Conservation (phyloP, 2,113 vertebrate genomes). For the Callaeas wilsoni region DNA sequence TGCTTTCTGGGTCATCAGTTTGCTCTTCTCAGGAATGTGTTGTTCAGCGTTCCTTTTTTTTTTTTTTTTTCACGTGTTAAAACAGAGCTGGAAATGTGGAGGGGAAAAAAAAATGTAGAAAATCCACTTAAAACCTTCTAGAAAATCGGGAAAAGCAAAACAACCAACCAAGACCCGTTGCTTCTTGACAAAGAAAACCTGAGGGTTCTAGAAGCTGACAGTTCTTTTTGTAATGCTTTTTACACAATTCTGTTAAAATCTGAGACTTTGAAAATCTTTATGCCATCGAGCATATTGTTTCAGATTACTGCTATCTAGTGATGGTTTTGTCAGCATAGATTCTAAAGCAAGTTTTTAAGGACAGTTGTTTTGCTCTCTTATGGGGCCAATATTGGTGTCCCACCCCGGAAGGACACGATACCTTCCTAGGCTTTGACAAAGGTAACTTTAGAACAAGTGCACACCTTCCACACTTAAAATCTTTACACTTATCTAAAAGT, state of each 20-base stretch:
- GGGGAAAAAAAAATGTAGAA: not conserved
- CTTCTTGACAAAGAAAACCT: not conserved
- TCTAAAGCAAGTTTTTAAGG: not conserved
- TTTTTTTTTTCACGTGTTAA: not conserved
- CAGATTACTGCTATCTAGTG: not conserved
- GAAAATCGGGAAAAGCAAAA: not conserved
- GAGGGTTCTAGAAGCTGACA: not conserved
- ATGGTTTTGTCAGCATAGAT: not conserved
- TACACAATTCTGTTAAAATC: not conserved
- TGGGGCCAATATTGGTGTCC: not conserved
- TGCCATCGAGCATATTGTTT: not conserved
- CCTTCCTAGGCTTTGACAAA: not conserved
- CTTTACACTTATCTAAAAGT: not conserved
- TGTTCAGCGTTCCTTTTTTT: not conserved
- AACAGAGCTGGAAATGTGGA: not conserved
- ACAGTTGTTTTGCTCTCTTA: not conserved
- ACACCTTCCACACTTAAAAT: not conserved
- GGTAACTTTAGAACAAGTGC: not conserved
- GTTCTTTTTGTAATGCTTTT: not conserved
- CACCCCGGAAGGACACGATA: rapidly evolving
- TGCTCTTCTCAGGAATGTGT: not conserved
- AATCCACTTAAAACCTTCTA: not conserved
- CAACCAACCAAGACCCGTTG: not conserved
- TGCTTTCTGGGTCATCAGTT: conserved; percentile 10
- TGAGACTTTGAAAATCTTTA: not conserved